Conservation (phyloP, 2,113 vertebrate species). For the Hepsetus odoe region DNA sequence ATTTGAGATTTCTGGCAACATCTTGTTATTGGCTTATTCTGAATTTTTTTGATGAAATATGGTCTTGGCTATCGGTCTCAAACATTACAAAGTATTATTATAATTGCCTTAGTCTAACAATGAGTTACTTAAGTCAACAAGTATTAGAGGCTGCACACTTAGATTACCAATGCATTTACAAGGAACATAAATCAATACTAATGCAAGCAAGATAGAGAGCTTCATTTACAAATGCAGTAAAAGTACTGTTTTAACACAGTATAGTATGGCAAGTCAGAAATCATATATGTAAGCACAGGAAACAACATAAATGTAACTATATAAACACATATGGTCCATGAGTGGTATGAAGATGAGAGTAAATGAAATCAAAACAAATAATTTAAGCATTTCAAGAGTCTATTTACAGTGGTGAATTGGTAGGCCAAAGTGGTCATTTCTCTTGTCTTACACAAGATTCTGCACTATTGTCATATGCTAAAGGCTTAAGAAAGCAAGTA, state of each 20-base stretch:
- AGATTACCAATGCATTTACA: neutral
- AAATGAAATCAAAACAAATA: neutral
- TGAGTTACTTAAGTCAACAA: conserved; percentile 1
- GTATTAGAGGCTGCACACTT: neutral
- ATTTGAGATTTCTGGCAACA: neutral
- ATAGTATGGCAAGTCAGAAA: neutral
- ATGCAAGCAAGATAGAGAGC: neutral
- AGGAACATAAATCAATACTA: neutral
- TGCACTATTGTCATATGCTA: neutral
- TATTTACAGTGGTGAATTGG: neutral
- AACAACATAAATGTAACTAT: neutral
- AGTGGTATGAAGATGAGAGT: neutral
- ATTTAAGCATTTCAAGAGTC: neutral
- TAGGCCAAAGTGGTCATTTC: neutral
- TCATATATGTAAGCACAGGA: neutral
- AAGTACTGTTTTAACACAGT: neutral
- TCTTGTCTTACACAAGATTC: neutral
- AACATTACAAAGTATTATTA: neutral
- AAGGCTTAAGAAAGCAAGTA: neutral
- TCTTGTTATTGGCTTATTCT: neutral
- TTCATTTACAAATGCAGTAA: neutral
- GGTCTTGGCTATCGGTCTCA: neutral
- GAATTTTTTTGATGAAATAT: no score
- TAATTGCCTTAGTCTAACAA: neutral
- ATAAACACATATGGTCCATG: neutral